Base-by-base conservation (phyloP, 2,797 vertebrate genomes). In the Sebastes elongatus region DNA sequence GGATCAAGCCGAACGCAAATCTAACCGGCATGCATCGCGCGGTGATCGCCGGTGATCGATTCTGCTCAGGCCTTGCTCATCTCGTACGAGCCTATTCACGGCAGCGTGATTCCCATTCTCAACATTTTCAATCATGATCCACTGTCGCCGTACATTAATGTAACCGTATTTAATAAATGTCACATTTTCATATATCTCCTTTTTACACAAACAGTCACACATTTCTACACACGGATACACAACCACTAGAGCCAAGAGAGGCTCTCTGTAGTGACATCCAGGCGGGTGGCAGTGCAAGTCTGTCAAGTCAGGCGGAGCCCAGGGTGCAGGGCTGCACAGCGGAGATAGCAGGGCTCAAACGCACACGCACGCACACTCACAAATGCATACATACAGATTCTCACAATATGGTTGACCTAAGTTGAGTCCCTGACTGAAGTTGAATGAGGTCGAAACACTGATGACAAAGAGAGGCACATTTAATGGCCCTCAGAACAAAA, bases 311-410 rank as follows among this genome's bases (percentile, higher is more conserved):
- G 76, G 74, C 27, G 4, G 56, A 65, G 78, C 84, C 62, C 52
- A 83, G 80, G 74, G 85, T 89, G 80, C 59, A 87, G 71, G 79
- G 84, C 91, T 93, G 91, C 86, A 69, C 72, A 66, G 74, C 71
- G 27, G 72, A 92, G 90, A 94, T 92, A 92, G 83, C 33, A 20
- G 20, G 20, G 18, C 77, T 27, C 33, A 74, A 2, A 70, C 30
- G 14, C n/a, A 22, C 56, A 42, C 30, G 63, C 56, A 65, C 57
- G 62, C 60, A 61, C 68, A 33, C 64, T 62, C 46, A 64, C 67
- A 62, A 53, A n/a, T 53, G 49, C 69, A 76, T 66, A 52, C 55
- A 76, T 67, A 65, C 18, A 67, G 23, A 84, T 79, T 49, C 55
- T 25, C 70, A 70, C 74, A 64, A 57, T 16, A n/a, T 16, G 7